phyloP scores from a whole-genome alignment of 1,140 invertebrate genomes.

The Drosophila nasuta region DNA sequence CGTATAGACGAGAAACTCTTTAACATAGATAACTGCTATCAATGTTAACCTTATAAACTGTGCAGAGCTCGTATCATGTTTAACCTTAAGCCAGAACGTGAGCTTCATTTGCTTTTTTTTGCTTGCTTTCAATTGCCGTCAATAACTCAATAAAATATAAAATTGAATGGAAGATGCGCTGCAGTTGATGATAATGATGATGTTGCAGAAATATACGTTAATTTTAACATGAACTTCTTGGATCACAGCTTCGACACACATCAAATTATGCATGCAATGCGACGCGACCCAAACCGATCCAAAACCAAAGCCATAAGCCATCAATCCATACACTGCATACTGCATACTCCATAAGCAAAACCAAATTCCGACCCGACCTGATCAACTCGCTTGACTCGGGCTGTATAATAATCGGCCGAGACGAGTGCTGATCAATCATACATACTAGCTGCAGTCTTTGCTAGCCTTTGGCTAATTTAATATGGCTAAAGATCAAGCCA shows the following conservation, averaged over 20 bases:
- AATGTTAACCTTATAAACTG: too few species aligned
- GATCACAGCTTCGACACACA: constrained; percentile 69
- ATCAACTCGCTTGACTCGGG: constrained; percentile 59
- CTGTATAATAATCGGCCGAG: constrained; percentile 65
- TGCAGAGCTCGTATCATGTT: constrained; percentile 30
- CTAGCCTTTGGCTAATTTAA: constrained; percentile 80
- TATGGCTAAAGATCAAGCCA: constrained; percentile 77
- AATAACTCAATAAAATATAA: constrained; percentile 74
- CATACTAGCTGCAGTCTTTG: constrained; percentile 56
- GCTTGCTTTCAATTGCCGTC: constrained; percentile 71
- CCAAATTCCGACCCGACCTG: constrained; percentile 60
- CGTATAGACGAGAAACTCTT: not conserved
- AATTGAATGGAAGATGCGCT: constrained; percentile 17
- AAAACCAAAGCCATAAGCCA: constrained; percentile 11
- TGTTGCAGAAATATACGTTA: constrained; percentile 39
- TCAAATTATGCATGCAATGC: constrained; percentile 78
- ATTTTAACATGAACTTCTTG: constrained; percentile 47
- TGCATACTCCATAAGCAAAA: constrained; percentile 6
- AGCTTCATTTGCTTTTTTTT: constrained; percentile 65
- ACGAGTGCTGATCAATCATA: constrained; percentile 77
- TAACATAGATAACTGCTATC: too few species aligned
- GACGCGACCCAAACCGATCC: constrained; percentile 61
- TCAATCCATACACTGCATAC: too few species aligned
- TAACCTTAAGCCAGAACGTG: constrained; percentile 79
- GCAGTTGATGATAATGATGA: constrained; percentile 1